Percentiles rank a stretch among this genome's conserved stretches.
Evolutionary conservation across 2,888 invertebrate genomes (phyloP).

Genomic region (Marasmarcha lunaedactyla): DNA sequence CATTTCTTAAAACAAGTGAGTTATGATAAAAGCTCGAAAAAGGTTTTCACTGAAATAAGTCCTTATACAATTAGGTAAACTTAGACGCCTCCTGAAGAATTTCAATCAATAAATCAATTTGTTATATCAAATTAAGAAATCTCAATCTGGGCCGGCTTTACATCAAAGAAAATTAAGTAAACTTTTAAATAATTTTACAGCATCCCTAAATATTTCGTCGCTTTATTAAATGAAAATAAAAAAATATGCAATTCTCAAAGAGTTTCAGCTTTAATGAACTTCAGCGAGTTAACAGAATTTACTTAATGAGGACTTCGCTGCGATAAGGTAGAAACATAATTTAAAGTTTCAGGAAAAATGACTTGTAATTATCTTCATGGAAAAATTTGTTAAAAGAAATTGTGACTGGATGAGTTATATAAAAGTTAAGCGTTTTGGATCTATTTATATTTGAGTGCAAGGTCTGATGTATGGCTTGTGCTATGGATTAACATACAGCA

Average conservation of each 20-base stretch:
- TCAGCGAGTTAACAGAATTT: slow-evolving; percentile 1
- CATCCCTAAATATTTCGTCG: not conserved
- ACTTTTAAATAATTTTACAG: not conserved
- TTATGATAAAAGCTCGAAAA: no score
- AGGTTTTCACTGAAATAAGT: no score
- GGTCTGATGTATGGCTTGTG: not conserved
- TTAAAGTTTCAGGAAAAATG: not conserved
- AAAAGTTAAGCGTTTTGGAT: not conserved
- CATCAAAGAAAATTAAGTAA: not conserved
- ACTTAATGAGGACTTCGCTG: not conserved
- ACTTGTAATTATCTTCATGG: no score
- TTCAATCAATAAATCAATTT: no score
- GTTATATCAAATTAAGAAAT: no score
- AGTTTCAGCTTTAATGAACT: slow-evolving; percentile 1
- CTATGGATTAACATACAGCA: no score
- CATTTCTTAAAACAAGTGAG: no score
- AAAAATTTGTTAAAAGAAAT: no score
- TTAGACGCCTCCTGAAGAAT: no score
- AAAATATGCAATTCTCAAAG: slow-evolving; percentile 1
- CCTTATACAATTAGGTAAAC: no score
- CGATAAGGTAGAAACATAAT: not conserved
- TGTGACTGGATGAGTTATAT: no score
- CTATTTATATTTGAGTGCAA: not conserved
- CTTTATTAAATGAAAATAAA: not conserved
- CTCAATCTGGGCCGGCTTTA: not conserved